phyloP scores from a whole-genome alignment of 1,140 invertebrate species.

The Wasmannia auropunctata region DNA sequence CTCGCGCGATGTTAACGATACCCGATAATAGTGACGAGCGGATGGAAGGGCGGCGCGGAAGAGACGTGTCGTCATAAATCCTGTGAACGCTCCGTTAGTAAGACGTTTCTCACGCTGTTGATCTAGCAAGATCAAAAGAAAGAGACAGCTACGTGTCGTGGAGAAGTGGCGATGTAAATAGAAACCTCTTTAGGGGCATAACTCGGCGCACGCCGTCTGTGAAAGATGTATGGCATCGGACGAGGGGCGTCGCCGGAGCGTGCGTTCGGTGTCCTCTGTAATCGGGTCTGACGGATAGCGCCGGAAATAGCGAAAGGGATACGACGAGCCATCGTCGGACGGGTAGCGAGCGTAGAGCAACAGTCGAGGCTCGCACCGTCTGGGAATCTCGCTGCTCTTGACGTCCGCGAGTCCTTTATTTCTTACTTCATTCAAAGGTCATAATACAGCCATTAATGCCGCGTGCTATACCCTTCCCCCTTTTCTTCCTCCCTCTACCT shows the following conservation, averaged over 20 bases:
- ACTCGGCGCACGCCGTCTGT: constrained; percentile 81
- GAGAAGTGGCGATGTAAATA: constrained; percentile 80
- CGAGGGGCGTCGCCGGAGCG: constrained; percentile 76
- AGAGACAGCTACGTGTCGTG: constrained; percentile 44
- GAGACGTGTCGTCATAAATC: constrained; percentile 29
- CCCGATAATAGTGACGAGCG: background rate
- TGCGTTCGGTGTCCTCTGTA: constrained; percentile 80
- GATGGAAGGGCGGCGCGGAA: background rate
- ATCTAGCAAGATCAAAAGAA: constrained; percentile 46
- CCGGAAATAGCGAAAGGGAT: constrained; percentile 83
- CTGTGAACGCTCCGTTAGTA: constrained; percentile 64
- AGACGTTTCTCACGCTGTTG: constrained; percentile 70
- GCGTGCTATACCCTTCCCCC: background rate
- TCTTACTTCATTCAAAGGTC: background rate
- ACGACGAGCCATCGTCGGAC: constrained; percentile 41
- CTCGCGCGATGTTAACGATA: background rate
- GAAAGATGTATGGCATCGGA: constrained; percentile 80
- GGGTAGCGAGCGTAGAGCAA: constrained; percentile 6
- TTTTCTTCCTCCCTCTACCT: too few relatives aligned
- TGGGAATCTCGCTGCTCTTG: constrained; percentile 32
- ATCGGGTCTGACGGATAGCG: constrained; percentile 83
- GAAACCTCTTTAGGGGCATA: constrained; percentile 83
- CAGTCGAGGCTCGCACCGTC: constrained; percentile 41
- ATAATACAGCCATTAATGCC: constrained; percentile 11
- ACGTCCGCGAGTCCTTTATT: background rate